phyloP scores from a whole-genome alignment of 1,140 invertebrate species.

The Pachypsylla venusta region DNA sequence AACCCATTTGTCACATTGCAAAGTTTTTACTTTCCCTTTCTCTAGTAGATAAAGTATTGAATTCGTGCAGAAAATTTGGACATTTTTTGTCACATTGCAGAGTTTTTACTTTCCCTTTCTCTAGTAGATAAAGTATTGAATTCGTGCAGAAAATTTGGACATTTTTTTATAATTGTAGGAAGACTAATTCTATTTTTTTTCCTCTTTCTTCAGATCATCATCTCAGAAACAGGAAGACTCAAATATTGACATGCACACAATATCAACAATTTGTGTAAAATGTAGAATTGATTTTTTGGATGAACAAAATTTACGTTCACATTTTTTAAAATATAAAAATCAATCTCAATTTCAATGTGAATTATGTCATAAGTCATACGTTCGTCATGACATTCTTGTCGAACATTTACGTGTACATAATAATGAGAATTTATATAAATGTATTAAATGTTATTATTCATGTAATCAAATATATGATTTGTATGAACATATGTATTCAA shows the following conservation, averaged over 20 bases:
- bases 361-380: neutral
- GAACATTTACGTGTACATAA: neutral
- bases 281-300: neutral
- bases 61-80: too few species aligned
- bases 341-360: neutral
- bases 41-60: too few species aligned
- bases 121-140: too few species aligned
- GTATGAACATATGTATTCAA: neutral
- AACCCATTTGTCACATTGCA: too few species aligned
- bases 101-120: too few species aligned
- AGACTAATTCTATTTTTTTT: too few species aligned
- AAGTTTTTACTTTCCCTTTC: too few species aligned
- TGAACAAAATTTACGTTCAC: neutral
- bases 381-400: neutral
- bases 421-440: neutral
- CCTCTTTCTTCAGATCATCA: too few species aligned
- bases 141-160: too few species aligned
- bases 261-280: neutral
- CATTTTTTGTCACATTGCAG: too few species aligned
- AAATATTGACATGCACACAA: constrained; percentile 2
- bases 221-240: too few species aligned
- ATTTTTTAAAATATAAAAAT: neutral
- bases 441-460: neutral
- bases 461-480: neutral
- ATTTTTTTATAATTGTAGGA: too few species aligned